These are phyloP conservation scores for Penaeus indicus DNA, from an alignment of 1,140 invertebrate species.

Conservation along the genomic window DNA sequence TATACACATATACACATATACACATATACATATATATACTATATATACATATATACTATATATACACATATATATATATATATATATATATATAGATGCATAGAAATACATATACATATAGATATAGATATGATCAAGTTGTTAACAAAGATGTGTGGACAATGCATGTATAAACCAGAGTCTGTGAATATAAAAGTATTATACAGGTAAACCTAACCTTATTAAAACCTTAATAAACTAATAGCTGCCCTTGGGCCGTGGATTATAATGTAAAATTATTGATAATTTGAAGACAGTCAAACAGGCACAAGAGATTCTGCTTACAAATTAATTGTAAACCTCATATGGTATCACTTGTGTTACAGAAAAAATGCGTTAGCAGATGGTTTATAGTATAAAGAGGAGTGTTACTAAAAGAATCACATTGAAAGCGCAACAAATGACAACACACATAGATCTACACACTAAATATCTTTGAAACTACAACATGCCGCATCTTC, in stretches of 20 bases:
- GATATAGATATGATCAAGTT: too few species aligned
- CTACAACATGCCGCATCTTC: not conserved
- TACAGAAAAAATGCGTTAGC: too few species aligned
- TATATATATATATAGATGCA: not conserved
- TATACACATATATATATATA: constrained; percentile 8
- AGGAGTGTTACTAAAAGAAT: not conserved
- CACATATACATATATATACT: too few species aligned
- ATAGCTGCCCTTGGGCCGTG: constrained; percentile 56
- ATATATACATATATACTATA: not conserved
- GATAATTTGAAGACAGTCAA: not conserved
- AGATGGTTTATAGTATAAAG: not conserved
- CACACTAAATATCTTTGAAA: not conserved
- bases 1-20: too few species aligned
- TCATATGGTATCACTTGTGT: too few species aligned
- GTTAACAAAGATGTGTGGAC: not conserved
- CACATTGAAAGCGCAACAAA: not conserved
- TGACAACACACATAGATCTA: not conserved
- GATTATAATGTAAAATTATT: not conserved
- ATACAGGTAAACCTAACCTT: constrained; percentile 19
- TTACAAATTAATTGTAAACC: too few species aligned
- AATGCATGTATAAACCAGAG: constrained; percentile 62
- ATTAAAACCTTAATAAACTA: constrained; percentile 26
- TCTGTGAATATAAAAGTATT: constrained; percentile 44
- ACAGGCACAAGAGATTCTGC: too few species aligned
- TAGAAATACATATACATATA: too few species aligned